Base-by-base conservation (phyloP, 2,888 invertebrate species). In the Ichneumon xanthorius region DNA sequence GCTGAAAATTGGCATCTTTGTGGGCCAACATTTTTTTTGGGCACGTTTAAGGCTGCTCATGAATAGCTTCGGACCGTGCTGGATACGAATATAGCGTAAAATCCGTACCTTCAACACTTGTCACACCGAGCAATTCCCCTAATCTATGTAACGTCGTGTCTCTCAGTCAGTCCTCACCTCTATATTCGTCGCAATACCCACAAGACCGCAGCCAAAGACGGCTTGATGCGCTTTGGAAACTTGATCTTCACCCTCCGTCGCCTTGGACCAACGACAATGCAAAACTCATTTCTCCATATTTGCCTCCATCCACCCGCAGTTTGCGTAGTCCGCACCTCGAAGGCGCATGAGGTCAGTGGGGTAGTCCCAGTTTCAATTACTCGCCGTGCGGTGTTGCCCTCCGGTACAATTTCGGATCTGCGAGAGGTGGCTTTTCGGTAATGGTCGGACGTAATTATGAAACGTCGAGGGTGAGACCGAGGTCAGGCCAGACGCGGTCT, bases 371-470 rank as follows among this genome's bases (percentile, higher is more conserved):
- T 77, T 77, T 77, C 77, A 77, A 77, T 77, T 77, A 67, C 77
- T 22, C 67, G 53, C 50, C 19, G 33, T 63, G 63, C 26, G 71
- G 11, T 33, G 30, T 53, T 65, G 68, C 16, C 19, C 45, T 71
- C 50, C 19, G 19, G 26, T 19, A 45, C 55, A 48, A 45, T 40
- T 73, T 63, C 26, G 65, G 55, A 67, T 40, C 68, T 53, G 67
- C 58, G 63, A 19, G 63, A 14, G 61, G 37, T 67, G 72, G 37
- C 16, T 70, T 63, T 68, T 53, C 63, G 55, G 53, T 78, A 33
- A 78, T 53, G 76, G 61, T 78, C 70, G 81, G 73, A 81, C 73
- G 77, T 70, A 81, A 73, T 80, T 81, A 75, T 68, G 53, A 75
- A 81, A 78, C 73, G 30, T 73, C 68, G 53, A 61, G 63, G 48